These are phyloP conservation scores for Acipenser transmontanus DNA, from an alignment of 2,797 vertebrate genomes.

Conservation along the genomic window DNA sequence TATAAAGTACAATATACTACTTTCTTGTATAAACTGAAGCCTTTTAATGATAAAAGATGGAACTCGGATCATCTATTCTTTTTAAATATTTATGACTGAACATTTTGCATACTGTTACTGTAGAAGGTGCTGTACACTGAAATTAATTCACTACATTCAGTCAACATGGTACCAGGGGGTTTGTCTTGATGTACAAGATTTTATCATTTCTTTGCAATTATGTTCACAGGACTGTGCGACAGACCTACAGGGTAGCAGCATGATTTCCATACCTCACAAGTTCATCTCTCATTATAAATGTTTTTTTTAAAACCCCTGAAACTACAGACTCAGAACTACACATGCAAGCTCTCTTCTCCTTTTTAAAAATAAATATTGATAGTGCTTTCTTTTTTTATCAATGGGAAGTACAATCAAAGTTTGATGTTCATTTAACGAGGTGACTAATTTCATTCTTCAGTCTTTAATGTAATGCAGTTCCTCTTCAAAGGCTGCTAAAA, in stretches of 20 bases:
- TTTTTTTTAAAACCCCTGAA: background rate
- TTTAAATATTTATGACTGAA: too few species aligned
- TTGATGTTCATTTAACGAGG: background rate
- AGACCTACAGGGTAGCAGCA: background rate
- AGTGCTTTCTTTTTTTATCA: too few species aligned
- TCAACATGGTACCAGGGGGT: background rate
- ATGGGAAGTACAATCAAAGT: background rate
- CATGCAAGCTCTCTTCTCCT: background rate
- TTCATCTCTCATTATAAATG: background rate
- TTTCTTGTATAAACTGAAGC: too few species aligned
- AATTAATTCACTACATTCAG: background rate
- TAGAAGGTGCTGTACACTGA: too few species aligned
- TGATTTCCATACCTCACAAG: constrained; percentile 1
- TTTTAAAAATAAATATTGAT: too few species aligned
- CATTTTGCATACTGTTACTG: too few species aligned
- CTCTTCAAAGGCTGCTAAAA: background rate
- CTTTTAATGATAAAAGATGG: too few species aligned
- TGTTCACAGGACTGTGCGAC: background rate
- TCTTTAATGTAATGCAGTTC: background rate
- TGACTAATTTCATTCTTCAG: background rate
- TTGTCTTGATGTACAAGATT: background rate
- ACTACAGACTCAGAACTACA: background rate
- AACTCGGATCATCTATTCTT: too few species aligned
- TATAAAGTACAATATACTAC: too few species aligned
- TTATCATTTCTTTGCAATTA: background rate